Percentiles rank a stretch among this genome's conserved stretches.
Conservation (phyloP, 92 coral and sea anemone genomes). For the Galaxea fascicularis region DNA sequence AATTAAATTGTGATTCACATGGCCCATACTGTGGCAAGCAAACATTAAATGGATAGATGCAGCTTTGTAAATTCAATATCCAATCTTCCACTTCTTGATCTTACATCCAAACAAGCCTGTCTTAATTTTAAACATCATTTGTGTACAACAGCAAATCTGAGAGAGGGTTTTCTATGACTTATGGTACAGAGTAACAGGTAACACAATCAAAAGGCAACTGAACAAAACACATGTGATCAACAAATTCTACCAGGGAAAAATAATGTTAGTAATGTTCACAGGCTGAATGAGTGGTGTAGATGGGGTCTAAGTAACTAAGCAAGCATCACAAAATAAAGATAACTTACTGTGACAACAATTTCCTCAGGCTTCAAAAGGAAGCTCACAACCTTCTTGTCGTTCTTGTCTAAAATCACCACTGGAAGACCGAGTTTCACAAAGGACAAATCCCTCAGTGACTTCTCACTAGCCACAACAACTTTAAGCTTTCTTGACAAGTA, state of each 20-base stretch:
- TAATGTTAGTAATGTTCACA: neutral
- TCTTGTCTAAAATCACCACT: slow-evolving; percentile 71
- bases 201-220: neutral
- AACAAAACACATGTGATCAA: neutral
- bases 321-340: neutral
- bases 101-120: slow-evolving; percentile 4
- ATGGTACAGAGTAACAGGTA: neutral
- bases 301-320: neutral
- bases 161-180: neutral
- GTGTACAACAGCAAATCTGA: neutral
- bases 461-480: slow-evolving; percentile 90
- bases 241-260: neutral
- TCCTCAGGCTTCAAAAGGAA: slow-evolving; percentile 80
- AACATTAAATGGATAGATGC: too few species aligned
- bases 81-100: slow-evolving; percentile 25
- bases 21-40: neutral
- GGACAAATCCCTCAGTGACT: slow-evolving; percentile 65
- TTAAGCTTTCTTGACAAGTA: slow-evolving; percentile 70
- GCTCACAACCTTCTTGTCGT: slow-evolving; percentile 82
- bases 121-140: neutral
- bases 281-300: neutral
- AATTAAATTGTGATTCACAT: neutral
- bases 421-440: slow-evolving; percentile 73
- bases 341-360: slow-evolving; percentile 68
- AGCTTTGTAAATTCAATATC: neutral